Percentiles rank a stretch among this genome's conserved stretches.
phyloP scores from a whole-genome alignment of 1,140 invertebrate species.

The Brachionus asplanchnoidis region DNA sequence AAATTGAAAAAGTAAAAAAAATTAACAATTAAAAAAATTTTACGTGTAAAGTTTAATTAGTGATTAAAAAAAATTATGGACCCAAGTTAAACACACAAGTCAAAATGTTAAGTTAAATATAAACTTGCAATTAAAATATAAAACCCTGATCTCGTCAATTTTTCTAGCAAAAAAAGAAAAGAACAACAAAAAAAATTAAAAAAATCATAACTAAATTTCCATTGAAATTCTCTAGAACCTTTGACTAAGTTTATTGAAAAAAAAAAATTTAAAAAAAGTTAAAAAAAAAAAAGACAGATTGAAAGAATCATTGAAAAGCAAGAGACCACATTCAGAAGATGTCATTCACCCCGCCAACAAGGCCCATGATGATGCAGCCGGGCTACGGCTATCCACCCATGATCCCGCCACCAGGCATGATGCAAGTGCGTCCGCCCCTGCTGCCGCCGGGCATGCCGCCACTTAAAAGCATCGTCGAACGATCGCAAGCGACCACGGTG shows the following conservation, averaged over 20 bases:
- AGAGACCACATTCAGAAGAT: not conserved
- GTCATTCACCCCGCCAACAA: slow-evolving; percentile 22
- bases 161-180: too few relatives aligned
- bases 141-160: too few relatives aligned
- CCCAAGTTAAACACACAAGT: too few relatives aligned
- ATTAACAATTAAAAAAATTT: too few relatives aligned
- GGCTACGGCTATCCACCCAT: slow-evolving; percentile 8
- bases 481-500: slow-evolving; percentile 69
- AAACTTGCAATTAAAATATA: too few relatives aligned
- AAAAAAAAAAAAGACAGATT: not conserved
- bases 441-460: slow-evolving; percentile 18
- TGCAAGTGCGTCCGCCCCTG: not conserved
- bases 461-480: not conserved
- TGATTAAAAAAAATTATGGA: too few relatives aligned
- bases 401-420: slow-evolving; percentile 29
- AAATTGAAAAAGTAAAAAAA: too few relatives aligned
- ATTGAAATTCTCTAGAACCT: not conserved
- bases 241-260: not conserved
- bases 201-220: too few relatives aligned
- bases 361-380: slow-evolving; percentile 30
- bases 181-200: not conserved
- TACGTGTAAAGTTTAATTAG: too few relatives aligned
- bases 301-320: not conserved
- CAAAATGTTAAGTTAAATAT: too few relatives aligned
- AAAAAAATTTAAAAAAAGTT: not conserved